These are phyloP conservation scores for Neolamprologus toae DNA, from an alignment of 2,113 vertebrate species.

Conservation along the genomic window DNA sequence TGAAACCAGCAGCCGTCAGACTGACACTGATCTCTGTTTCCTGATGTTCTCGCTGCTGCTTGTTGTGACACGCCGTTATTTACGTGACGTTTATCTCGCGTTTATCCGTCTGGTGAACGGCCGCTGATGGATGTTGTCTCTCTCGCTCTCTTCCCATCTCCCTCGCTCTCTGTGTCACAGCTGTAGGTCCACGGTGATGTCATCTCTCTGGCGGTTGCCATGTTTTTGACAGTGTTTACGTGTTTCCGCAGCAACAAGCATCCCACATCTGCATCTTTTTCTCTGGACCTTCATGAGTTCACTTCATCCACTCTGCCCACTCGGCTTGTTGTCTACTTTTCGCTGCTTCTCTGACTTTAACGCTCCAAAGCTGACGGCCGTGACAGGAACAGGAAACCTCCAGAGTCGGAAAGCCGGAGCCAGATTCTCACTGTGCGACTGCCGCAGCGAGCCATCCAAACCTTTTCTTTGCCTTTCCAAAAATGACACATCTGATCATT, in stretches of 20 bases:
- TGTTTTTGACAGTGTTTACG: conserved; percentile 71
- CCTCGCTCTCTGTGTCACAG: conserved; percentile 35
- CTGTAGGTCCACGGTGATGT: conserved; percentile 60
- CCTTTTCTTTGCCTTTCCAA: neutral
- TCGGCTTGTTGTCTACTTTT: neutral
- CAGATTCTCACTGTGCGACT: neutral
- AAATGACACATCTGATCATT: neutral
- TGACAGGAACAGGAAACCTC: neutral
- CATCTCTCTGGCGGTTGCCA: conserved; percentile 53
- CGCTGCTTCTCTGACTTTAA: neutral
- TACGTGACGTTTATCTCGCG: neutral
- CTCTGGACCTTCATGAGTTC: neutral
- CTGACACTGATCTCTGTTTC: neutral
- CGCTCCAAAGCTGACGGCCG: neutral
- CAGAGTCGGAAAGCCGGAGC: neutral
- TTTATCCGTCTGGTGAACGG: too few species aligned
- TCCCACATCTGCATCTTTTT: conserved; percentile 65
- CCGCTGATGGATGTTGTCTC: too few species aligned
- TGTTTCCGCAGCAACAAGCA: conserved; percentile 57
- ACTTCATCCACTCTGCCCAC: neutral
- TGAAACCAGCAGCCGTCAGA: neutral
- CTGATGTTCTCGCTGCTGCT: neutral
- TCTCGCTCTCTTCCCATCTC: neutral
- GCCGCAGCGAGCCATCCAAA: neutral
- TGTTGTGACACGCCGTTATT: neutral